A percentile compares a stretch with the other conserved stretches of the same genome.
Conservation (phyloP, 2,888 invertebrate genomes). For the Andrena haemorrhoa region DNA sequence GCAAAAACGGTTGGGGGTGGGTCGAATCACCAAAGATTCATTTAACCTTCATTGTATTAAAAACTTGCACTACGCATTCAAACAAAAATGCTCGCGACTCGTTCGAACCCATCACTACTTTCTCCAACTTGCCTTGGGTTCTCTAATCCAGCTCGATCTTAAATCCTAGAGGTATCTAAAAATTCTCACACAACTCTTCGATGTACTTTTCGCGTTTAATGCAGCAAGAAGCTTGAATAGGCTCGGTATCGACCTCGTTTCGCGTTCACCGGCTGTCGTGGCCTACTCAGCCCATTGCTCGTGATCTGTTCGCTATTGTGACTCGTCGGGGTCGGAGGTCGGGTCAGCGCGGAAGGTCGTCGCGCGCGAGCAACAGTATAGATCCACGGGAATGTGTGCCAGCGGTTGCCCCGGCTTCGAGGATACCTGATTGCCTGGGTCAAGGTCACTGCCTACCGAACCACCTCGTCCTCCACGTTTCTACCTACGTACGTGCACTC, state of each 20-base stretch:
- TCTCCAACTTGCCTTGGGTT: no score
- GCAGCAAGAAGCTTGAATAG: no score
- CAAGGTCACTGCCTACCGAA: conserved; percentile 78
- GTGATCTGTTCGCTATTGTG: conserved; percentile 50
- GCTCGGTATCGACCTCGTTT: conserved; percentile 19
- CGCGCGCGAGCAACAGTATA: conserved; percentile 53
- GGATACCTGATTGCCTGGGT: conserved; percentile 79
- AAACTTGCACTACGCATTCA: no score
- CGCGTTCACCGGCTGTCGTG: conserved; percentile 47
- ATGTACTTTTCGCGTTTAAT: no score
- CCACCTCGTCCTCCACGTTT: conserved; percentile 49
- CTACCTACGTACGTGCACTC: conserved; percentile 34
- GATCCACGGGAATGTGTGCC: conserved; percentile 78
- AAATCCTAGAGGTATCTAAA: no score
- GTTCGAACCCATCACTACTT: no score
- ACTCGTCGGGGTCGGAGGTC: conserved; percentile 60
- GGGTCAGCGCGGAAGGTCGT: conserved; percentile 59
- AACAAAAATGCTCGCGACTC: no score
- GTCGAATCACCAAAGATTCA: conserved; percentile 66
- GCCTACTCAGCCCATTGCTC: conserved; percentile 46
- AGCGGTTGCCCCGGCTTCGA: conserved; percentile 79
- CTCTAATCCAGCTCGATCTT: no score
- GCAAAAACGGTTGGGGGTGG: conserved; percentile 3
- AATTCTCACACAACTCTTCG: no score
- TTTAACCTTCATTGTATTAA: conserved; percentile 42